Evolutionary conservation across 2,888 invertebrate genomes (phyloP).

Genomic region (Limenitis camilla): DNA sequence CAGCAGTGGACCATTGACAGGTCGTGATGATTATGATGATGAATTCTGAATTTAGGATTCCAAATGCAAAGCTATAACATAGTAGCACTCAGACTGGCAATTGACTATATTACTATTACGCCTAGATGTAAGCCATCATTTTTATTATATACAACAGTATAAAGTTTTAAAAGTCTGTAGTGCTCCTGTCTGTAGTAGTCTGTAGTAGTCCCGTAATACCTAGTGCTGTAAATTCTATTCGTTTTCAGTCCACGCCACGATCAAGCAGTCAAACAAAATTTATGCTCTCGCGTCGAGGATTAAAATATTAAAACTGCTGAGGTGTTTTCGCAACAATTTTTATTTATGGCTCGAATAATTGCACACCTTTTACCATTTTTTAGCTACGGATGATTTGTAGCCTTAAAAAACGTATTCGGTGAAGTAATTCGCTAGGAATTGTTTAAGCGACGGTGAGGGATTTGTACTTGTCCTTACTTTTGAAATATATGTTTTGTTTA

Average conservation of each 20-base stretch:
- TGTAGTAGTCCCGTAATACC: conserved; percentile 4
- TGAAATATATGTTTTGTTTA: conserved; percentile 31
- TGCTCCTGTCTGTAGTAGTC: too few species aligned
- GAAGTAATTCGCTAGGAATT: conserved; percentile 30
- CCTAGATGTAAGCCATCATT: too few species aligned
- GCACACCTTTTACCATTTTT: conserved; percentile 43
- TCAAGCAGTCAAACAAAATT: conserved; percentile 56
- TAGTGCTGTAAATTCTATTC: conserved; percentile 23
- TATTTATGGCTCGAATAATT: conserved; percentile 58
- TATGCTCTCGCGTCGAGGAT: conserved; percentile 49
- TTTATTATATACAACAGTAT: too few species aligned
- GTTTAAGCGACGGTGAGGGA: conserved; percentile 26
- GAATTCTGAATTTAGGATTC: too few species aligned
- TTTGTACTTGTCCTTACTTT: conserved; percentile 29
- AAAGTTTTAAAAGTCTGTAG: too few species aligned
- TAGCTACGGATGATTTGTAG: conserved; percentile 50
- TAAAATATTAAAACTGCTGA: conserved; percentile 68
- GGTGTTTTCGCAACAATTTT: conserved; percentile 57
- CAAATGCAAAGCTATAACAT: too few species aligned
- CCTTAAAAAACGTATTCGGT: conserved; percentile 39
- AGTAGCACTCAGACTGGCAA: too few species aligned
- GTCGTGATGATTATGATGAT: too few species aligned
- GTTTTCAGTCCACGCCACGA: conserved; percentile 32
- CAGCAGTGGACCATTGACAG: too few species aligned
- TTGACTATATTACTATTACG: too few species aligned